These are phyloP conservation scores for Clarias batrachus DNA, from an alignment of 2,113 vertebrate species.

Conservation along the genomic window DNA sequence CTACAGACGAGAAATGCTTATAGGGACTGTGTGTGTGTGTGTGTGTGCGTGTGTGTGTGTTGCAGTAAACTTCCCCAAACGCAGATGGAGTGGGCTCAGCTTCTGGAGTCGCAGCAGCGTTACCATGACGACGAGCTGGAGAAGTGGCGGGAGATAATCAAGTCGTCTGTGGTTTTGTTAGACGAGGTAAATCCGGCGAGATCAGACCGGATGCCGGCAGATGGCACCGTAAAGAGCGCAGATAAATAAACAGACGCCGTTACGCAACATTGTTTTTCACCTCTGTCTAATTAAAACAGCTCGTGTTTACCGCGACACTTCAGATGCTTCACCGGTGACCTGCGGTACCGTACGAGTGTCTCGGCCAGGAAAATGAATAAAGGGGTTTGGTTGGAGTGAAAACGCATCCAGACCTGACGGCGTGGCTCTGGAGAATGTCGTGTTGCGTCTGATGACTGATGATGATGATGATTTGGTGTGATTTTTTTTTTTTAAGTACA, in stretches of 20 bases:
- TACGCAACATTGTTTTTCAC: conserved; percentile 15
- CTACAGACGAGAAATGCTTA: not conserved
- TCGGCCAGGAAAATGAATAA: not conserved
- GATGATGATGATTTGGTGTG: not conserved
- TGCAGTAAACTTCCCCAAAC: conserved; percentile 90
- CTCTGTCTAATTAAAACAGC: not conserved
- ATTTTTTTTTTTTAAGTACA: no score
- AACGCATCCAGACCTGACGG: not conserved
- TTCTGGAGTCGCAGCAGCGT: conserved; percentile 94
- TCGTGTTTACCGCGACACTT: not conserved
- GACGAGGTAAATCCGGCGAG: conserved; percentile 84
- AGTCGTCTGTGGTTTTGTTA: conserved; percentile 90
- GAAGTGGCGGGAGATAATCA: conserved; percentile 95
- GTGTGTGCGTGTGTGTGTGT: conserved; percentile 24
- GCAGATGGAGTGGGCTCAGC: conserved; percentile 94
- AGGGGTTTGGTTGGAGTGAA: not conserved
- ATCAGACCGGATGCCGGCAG: conserved; percentile 8
- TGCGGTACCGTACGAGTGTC: not conserved
- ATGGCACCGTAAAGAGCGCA: conserved; percentile 3
- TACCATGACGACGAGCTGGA: conserved; percentile 92
- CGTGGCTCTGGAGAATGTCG: not conserved
- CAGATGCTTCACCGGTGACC: not conserved
- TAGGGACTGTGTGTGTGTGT: not conserved
- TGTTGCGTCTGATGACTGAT: not conserved
- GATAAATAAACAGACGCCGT: conserved; percentile 24